phyloP scores from a whole-genome alignment of 2,113 vertebrate species.

The Cariama cristata region DNA sequence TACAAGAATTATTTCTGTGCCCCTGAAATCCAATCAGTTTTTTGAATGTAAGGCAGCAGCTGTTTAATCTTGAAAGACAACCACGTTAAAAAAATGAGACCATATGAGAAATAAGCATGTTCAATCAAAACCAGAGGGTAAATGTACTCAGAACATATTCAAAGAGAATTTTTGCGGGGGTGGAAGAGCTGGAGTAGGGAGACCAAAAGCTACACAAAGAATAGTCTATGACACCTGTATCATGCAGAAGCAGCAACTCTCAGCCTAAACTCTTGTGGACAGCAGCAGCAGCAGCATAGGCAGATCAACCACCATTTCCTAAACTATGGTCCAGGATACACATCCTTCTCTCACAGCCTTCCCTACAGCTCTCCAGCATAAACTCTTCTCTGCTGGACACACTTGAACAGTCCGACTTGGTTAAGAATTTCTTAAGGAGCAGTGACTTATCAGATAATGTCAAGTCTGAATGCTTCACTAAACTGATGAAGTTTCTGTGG shows the following conservation, averaged over 20 bases:
- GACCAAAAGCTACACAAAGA: not conserved
- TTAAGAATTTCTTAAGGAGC: not conserved
- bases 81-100: not conserved
- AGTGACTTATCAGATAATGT: not conserved
- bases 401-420: not conserved
- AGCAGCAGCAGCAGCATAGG: not conserved
- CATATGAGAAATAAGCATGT: not conserved
- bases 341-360: not conserved
- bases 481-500: not conserved
- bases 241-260: not conserved
- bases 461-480: not conserved
- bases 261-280: not conserved
- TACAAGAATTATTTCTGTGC: conserved; percentile 3
- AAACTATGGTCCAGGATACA: not conserved
- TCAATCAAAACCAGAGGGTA: conserved; percentile 4
- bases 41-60: not conserved
- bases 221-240: not conserved
- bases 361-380: not conserved
- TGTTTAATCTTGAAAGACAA: not conserved
- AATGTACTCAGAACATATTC: not conserved
- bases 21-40: not conserved
- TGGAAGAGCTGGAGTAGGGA: not conserved
- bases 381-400: not conserved
- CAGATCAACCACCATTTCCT: not conserved
- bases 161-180: not conserved